These are phyloP conservation scores for Sciurus niger DNA, from an alignment of 2,113 vertebrate species.

Conservation along the genomic window DNA sequence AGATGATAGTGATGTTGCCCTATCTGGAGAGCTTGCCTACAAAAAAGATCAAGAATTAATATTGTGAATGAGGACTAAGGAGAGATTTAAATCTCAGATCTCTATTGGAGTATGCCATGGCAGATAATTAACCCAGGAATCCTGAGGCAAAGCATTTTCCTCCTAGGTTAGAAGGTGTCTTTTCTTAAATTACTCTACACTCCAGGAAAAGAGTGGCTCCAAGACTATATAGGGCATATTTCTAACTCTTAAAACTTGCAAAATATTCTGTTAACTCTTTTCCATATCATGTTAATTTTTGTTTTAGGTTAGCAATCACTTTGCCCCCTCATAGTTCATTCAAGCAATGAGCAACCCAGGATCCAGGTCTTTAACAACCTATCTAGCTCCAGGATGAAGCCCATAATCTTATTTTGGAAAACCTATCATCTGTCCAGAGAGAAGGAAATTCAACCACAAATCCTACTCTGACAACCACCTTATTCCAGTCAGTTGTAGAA, in stretches of 20 bases:
- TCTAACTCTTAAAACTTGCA: slow-evolving; percentile 38
- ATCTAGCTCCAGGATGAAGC: not conserved
- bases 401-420: slow-evolving; percentile 56
- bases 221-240: not conserved
- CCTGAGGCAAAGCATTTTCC: not conserved
- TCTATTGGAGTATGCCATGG: not conserved
- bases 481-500: slow-evolving; percentile 44
- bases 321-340: not conserved
- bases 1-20: not conserved
- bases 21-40: slow-evolving; percentile 35
- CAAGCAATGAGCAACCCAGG: not conserved
- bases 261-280: slow-evolving; percentile 30
- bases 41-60: slow-evolving; percentile 38
- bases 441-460: slow-evolving; percentile 8
- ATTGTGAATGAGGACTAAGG: not conserved
- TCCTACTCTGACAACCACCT: not conserved
- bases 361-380: not conserved
- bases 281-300: slow-evolving; percentile 24
- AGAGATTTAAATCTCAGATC: slow-evolving; percentile 16
- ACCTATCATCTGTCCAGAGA: not conserved
- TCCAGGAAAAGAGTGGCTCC: slow-evolving; percentile 23
- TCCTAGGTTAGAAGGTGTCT: not conserved
- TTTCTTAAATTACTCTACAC: not conserved
- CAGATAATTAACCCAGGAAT: not conserved
- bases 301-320: slow-evolving; percentile 41